Evolutionary conservation across 1,140 invertebrate species (phyloP), one percentile per base, ranked within the genome.

Genomic region (Onthophagus taurus): DNA sequence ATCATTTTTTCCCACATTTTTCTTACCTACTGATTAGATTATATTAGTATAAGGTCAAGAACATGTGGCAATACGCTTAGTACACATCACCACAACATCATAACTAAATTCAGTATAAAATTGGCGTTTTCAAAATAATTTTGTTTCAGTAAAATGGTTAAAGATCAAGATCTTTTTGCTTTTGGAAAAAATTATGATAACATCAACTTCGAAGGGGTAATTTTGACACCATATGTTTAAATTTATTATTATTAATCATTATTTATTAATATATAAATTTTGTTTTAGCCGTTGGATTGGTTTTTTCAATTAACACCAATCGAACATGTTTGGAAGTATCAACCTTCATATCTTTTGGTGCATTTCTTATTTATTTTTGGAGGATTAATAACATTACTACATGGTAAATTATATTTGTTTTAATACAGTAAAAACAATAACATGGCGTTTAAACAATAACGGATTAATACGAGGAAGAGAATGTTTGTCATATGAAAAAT

Each of bases 341-440:
- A 80, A 54, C 76, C 76, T 1, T 76, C 74, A 1, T 80, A 76
- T 50, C 23, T 79, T 0, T 64, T 78, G 11, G 70, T 72, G 1
- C 76, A 79, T 52, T 45, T 58, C 8, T 59, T 67, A 0, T 76
- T 64, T 50, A 19, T 76, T 3, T 34, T 75, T 6, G 73, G 74
- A 7, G 76, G 71, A 30, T 9, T 77, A 1, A 31, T 72, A 3
- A 79, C 76, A 2, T 55, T 78, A 4, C 43, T 71, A 34, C 76
- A 79, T 52, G 73, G 76, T 78, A 69, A 64, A 57, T 48, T 31
- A n/a, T 26, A n/a, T n/a, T n/a, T n/a, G n/a, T n/a, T n/a, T n/a
- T n/a, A n/a, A n/a, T n/a, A n/a, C n/a, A n/a, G n/a, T n/a, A n/a
- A n/a, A n/a, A n/a, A n/a, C n/a, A n/a, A n/a, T n/a, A n/a, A n/a